Percentiles rank a stretch among this genome's conserved stretches.
Conservation (phyloP, 2,888 invertebrate species). For the Ectemnius lituratus region DNA sequence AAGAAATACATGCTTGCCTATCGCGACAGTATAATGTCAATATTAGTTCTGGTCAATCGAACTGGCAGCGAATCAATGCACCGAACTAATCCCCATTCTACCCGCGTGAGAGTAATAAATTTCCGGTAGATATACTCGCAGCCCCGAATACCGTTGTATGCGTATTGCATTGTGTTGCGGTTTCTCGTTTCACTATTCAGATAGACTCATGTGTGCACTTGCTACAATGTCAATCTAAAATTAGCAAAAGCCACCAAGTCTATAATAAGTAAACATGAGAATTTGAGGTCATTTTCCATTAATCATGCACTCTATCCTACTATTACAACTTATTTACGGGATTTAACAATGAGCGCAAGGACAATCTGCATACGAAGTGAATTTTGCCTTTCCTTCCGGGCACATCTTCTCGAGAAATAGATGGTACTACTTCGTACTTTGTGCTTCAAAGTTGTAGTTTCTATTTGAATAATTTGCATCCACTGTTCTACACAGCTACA, state of each 20-base stretch:
- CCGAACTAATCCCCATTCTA: slow-evolving; percentile 18
- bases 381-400: not conserved
- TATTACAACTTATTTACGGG: too few relatives aligned
- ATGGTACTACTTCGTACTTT: too few relatives aligned
- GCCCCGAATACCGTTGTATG: not conserved
- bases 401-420: not conserved
- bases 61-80: slow-evolving; percentile 27
- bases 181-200: slow-evolving; percentile 1
- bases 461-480: too few relatives aligned
- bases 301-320: too few relatives aligned
- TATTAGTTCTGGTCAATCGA: not conserved
- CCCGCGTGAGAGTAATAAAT: slow-evolving; percentile 24
- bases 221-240: not conserved
- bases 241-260: too few relatives aligned
- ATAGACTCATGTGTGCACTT: not conserved
- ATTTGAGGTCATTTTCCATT: too few relatives aligned
- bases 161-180: slow-evolving; percentile 16
- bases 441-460: too few relatives aligned
- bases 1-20: not conserved
- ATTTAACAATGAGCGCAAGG: not conserved
- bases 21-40: not conserved
- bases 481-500: too few relatives aligned
- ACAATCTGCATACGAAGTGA: slow-evolving; percentile 43
- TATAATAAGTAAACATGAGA: too few relatives aligned
- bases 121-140: slow-evolving; percentile 25